phyloP scores from a whole-genome alignment of 2,888 invertebrate genomes.

The Anagyrus pseudococci region DNA sequence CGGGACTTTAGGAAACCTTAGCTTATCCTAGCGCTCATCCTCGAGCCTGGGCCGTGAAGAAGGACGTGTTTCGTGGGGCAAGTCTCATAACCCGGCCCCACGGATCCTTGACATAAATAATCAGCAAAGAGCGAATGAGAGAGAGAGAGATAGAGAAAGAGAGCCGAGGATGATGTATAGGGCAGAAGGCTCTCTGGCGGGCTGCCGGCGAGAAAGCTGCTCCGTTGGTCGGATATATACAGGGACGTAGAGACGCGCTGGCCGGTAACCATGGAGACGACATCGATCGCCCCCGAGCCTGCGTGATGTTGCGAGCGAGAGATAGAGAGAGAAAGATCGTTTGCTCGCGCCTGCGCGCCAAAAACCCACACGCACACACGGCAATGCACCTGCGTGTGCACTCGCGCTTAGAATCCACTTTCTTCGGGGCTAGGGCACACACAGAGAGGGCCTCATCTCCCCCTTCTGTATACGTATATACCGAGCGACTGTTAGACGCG shows the following conservation, averaged over 20 bases:
- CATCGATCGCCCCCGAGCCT: conserved; percentile 43
- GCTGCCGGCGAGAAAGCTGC: too few relatives aligned
- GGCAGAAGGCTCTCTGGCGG: too few relatives aligned
- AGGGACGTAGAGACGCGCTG: conserved; percentile 9
- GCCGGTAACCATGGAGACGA: conserved; percentile 43
- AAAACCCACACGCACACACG: background rate
- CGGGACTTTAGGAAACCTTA: too few relatives aligned
- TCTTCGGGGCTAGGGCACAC: too few relatives aligned
- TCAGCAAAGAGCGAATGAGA: conserved; percentile 57
- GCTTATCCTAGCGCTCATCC: too few relatives aligned
- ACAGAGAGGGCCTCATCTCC: too few relatives aligned
- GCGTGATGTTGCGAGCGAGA: conserved; percentile 21
- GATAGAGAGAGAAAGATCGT: conserved; percentile 21
- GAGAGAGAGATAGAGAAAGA: too few relatives aligned
- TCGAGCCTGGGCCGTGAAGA: too few relatives aligned
- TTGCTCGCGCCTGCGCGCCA: conserved; percentile 5
- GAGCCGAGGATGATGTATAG: too few relatives aligned
- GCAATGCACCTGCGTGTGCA: background rate
- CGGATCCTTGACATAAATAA: conserved; percentile 60
- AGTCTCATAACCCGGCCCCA: conserved; percentile 40
- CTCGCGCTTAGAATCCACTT: background rate
- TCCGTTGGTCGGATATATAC: background rate
- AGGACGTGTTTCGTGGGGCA: conserved; percentile 44
- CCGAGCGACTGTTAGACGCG: too few relatives aligned
- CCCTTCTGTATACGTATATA: too few relatives aligned